phyloP scores from a whole-genome alignment of 2,797 vertebrate species.

The Dermochelys coriacea region DNA sequence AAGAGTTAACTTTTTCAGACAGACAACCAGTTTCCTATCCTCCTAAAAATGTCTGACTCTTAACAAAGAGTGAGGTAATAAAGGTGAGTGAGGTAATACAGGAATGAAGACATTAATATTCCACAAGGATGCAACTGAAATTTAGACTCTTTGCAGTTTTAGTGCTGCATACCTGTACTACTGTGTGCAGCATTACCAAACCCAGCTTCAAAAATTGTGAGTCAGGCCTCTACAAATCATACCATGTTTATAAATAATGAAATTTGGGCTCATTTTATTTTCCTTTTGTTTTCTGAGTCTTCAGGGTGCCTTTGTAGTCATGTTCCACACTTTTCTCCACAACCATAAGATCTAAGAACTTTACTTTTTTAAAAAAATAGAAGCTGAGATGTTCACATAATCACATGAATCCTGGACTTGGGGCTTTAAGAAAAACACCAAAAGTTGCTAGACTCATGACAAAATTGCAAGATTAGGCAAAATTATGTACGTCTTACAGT shows the following conservation, averaged over 20 bases:
- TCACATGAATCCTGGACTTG: not conserved
- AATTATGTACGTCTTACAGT: not conserved
- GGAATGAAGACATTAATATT: not conserved
- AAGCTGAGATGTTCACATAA: not conserved
- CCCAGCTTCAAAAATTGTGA: not conserved
- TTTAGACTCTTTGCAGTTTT: not conserved
- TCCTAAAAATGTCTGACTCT: not conserved
- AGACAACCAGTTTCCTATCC: not conserved
- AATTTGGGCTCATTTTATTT: not conserved
- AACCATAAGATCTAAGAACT: not conserved
- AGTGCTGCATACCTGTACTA: not conserved
- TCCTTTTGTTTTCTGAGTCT: constrained; percentile 5
- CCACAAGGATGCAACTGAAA: not conserved
- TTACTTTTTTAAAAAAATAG: not conserved
- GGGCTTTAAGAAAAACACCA: not conserved
- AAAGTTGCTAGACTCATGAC: fast-evolving
- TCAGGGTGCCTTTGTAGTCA: not conserved
- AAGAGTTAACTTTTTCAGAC: not conserved
- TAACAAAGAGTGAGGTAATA: not conserved
- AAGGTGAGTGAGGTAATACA: not conserved
- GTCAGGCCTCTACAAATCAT: not conserved
- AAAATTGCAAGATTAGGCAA: not conserved
- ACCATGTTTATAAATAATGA: constrained; percentile 13
- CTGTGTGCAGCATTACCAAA: constrained; percentile 11
- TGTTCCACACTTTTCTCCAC: not conserved